Evolutionary conservation across 1,140 invertebrate species (phyloP).

Genomic region (Aplysia californica): DNA sequence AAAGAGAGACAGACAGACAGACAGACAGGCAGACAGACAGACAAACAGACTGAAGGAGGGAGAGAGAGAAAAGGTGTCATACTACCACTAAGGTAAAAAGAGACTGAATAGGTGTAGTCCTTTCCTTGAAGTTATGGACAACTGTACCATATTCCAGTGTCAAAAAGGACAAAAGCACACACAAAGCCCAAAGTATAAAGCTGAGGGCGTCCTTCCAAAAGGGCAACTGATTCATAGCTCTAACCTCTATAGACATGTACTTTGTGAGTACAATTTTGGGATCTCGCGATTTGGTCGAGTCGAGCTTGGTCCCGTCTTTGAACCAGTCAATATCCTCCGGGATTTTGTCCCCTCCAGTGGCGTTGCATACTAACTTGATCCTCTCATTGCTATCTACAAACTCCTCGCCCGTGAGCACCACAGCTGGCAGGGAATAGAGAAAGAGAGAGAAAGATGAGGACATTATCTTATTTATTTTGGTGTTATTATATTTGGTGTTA

Average conservation of each 20-base stretch:
- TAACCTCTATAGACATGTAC: constrained; percentile 28
- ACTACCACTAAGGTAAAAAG: neutral
- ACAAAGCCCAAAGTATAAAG: neutral
- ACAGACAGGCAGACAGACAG: too few relatives aligned
- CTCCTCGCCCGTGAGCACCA: constrained; percentile 37
- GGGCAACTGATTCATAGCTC: neutral
- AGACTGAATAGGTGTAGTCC: neutral
- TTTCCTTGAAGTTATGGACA: neutral
- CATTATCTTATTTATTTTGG: too few relatives aligned
- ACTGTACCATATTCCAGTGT: neutral
- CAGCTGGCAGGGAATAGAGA: constrained; percentile 17
- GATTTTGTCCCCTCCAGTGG: constrained; percentile 39
- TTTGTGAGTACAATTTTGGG: too few relatives aligned
- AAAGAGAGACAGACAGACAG: too few relatives aligned
- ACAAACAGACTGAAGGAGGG: too few relatives aligned
- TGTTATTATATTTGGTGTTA: too few relatives aligned
- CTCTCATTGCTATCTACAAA: constrained; percentile 42
- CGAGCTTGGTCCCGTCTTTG: constrained; percentile 36
- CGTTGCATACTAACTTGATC: constrained; percentile 46
- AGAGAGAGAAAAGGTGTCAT: too few relatives aligned
- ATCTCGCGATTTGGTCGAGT: too few relatives aligned
- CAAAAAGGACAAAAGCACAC: neutral
- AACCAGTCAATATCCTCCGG: constrained; percentile 53
- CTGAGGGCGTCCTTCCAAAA: neutral
- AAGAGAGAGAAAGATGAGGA: too few relatives aligned